A percentile compares a stretch with the other conserved stretches of the same genome.
phyloP scores from a whole-genome alignment of 1,140 invertebrate species.

The Scaptomyza montana region DNA sequence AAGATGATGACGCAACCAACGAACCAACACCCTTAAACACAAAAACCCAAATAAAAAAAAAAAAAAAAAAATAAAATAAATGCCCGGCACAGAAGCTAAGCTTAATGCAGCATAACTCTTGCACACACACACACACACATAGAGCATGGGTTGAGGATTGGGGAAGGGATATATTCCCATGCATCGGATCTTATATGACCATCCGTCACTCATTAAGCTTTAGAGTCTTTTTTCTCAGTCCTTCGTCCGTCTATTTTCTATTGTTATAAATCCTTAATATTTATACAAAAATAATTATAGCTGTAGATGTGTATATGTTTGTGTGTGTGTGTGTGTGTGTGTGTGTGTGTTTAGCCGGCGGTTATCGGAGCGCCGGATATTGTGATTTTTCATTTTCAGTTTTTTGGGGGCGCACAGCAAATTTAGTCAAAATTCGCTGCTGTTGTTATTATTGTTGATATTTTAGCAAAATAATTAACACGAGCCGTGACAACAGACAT shows the following conservation, averaged over 20 bases:
- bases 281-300: constrained; percentile 28
- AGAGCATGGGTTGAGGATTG: not conserved
- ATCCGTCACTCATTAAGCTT: constrained; percentile 78
- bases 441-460: constrained; percentile 43
- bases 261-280: constrained; percentile 51
- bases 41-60: constrained; percentile 2
- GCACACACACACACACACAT: constrained; percentile 42
- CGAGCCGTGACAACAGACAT: constrained; percentile 39
- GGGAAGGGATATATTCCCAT: constrained; percentile 9
- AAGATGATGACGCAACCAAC: constrained; percentile 14
- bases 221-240: constrained; percentile 18
- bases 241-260: constrained; percentile 52
- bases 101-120: constrained; percentile 74
- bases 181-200: constrained; percentile 77
- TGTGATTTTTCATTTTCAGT: constrained; percentile 78
- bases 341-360: constrained; percentile 55
- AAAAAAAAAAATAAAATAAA: constrained; percentile 12
- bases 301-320: constrained; percentile 26
- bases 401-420: constrained; percentile 62
- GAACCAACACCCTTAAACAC: not conserved
- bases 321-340: constrained; percentile 32
- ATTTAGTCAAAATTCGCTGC: constrained; percentile 73
- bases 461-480: constrained; percentile 81
- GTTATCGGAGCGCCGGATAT: constrained; percentile 73
- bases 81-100: constrained; percentile 36